Conservation (phyloP, 2,888 invertebrate genomes). For the Amiota minor region DNA sequence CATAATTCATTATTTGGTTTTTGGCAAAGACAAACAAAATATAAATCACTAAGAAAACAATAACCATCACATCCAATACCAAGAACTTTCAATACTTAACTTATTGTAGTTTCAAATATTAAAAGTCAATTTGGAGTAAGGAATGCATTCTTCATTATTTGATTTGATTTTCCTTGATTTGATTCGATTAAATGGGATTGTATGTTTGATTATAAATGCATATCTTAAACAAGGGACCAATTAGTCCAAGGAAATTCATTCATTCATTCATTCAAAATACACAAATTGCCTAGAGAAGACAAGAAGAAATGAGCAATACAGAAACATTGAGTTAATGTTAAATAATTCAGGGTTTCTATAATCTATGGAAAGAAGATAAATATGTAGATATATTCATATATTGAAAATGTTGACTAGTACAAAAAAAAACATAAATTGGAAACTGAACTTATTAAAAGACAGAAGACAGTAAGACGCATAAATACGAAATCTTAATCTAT, state of each 20-base stretch:
- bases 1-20: no score
- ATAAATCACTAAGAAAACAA: no score
- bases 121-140: no score
- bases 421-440: neutral
- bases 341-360: no score
- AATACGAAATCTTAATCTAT: constrained; percentile 9
- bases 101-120: no score
- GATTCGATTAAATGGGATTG: constrained; percentile 15
- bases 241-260: neutral
- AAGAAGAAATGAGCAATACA: neutral
- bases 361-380: no score
- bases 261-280: neutral
- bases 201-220: neutral
- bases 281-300: neutral
- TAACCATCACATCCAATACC: no score
- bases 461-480: neutral
- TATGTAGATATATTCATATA: neutral
- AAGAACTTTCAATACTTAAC: no score
- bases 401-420: neutral
- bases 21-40: no score
- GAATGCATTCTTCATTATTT: no score
- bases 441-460: neutral
- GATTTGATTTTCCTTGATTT: neutral
- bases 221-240: neutral
- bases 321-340: neutral